These are phyloP conservation scores for Sitta europaea DNA, from an alignment of 2,113 vertebrate species.

Conservation along the genomic window DNA sequence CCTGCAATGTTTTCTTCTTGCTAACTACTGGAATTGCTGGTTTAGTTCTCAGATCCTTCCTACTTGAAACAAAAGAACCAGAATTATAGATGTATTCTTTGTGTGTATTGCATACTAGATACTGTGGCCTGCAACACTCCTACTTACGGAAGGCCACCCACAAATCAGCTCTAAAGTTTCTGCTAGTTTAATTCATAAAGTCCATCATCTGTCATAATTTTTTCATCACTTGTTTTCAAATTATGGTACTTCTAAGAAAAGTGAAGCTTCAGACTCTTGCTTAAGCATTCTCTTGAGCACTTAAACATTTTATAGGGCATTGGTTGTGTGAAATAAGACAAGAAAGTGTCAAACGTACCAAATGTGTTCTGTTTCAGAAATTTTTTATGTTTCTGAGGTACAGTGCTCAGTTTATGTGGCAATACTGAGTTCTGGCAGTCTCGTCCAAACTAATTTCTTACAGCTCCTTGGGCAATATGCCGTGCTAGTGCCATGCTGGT, in stretches of 20 bases:
- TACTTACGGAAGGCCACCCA: neutral
- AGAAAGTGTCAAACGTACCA: neutral
- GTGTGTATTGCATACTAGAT: neutral
- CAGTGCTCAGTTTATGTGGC: neutral
- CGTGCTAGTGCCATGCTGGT: neutral
- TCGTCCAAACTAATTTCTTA: neutral
- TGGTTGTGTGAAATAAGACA: neutral
- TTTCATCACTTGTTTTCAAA: neutral
- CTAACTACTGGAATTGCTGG: neutral
- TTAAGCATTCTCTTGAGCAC: neutral
- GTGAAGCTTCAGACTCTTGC: neutral
- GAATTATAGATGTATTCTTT: neutral
- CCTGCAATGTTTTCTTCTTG: neutral
- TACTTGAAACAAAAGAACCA: neutral
- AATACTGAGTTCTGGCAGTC: neutral
- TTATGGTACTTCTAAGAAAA: neutral
- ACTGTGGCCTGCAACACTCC: neutral
- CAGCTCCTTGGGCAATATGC: rapidly evolving
- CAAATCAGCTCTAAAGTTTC: neutral
- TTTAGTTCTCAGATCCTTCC: neutral
- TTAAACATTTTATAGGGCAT: neutral
- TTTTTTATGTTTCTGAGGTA: neutral
- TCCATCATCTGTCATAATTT: neutral
- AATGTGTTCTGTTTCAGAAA: neutral
- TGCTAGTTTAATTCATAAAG: neutral